Conservation (phyloP, 2,113 vertebrate genomes). For the Toxotes jaculatrix region DNA sequence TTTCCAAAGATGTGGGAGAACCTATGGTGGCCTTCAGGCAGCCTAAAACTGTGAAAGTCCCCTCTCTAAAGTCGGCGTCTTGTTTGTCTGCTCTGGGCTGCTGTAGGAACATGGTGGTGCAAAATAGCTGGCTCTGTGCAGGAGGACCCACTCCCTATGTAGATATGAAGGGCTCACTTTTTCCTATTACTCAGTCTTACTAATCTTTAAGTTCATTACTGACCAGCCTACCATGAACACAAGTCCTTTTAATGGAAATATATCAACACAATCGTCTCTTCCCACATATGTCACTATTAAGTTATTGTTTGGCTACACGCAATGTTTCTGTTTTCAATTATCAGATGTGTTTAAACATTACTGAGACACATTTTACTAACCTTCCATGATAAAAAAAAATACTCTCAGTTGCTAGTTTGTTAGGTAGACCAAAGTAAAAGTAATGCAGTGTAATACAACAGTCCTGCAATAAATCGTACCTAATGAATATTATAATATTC, state of each 20-base stretch:
- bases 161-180: too few species aligned
- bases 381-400: neutral
- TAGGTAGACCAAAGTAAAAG: neutral
- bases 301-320: neutral
- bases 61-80: too few species aligned
- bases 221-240: neutral
- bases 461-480: neutral
- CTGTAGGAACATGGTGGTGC: too few species aligned
- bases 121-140: too few species aligned
- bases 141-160: too few species aligned
- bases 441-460: neutral
- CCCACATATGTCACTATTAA: neutral
- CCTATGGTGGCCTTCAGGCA: too few species aligned
- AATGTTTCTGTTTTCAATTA: neutral
- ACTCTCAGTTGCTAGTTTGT: neutral
- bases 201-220: conserved; percentile 10
- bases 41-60: too few species aligned
- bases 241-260: neutral
- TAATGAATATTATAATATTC: neutral
- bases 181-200: neutral
- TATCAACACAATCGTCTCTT: neutral
- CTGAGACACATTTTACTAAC: neutral
- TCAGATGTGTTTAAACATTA: neutral
- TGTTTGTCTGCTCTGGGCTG: too few species aligned
- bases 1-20: too few species aligned